Evolutionary conservation across 2,888 invertebrate species (phyloP).

Genomic region (Drosophila subquinaria): DNA sequence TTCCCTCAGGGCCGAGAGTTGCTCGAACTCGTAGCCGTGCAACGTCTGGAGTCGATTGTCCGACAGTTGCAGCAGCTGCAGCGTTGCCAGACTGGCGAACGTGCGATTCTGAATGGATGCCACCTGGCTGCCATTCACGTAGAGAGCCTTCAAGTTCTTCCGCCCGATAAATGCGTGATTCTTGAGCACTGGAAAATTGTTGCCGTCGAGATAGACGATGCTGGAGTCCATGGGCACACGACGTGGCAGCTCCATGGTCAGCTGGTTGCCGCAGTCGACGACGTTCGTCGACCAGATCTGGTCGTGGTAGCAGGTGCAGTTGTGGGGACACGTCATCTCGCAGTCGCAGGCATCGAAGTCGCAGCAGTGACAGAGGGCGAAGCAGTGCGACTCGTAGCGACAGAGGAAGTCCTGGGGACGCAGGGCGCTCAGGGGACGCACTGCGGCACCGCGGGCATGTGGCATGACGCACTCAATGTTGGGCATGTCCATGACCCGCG

Average conservation of each 20-base stretch:
- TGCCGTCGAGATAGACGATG: constrained; percentile 96
- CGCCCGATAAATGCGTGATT: constrained; percentile 97
- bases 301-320: constrained; percentile 97
- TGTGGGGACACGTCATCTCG: constrained; percentile 97
- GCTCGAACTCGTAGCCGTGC: constrained; percentile 95
- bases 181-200: constrained; percentile 93
- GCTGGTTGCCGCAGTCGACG: constrained; percentile 94
- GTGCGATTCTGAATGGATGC: constrained; percentile 95
- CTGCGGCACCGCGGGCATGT: constrained; percentile 92
- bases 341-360: constrained; percentile 98
- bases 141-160: constrained; percentile 94
- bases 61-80: constrained; percentile 93
- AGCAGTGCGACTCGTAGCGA: constrained; percentile 96
- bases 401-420: constrained; percentile 96
- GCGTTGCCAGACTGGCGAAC: constrained; percentile 94
- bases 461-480: constrained; percentile 95
- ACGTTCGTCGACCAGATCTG: constrained; percentile 97
- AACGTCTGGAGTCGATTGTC: constrained; percentile 92
- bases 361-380: constrained; percentile 97
- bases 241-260: constrained; percentile 92
- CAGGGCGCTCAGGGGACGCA: constrained; percentile 91
- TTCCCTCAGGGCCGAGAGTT: constrained; percentile 92
- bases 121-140: constrained; percentile 94
- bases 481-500: constrained; percentile 95
- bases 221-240: constrained; percentile 98